Base-by-base conservation (phyloP, 2,888 invertebrate species). In the Coelopa pilipes region DNA sequence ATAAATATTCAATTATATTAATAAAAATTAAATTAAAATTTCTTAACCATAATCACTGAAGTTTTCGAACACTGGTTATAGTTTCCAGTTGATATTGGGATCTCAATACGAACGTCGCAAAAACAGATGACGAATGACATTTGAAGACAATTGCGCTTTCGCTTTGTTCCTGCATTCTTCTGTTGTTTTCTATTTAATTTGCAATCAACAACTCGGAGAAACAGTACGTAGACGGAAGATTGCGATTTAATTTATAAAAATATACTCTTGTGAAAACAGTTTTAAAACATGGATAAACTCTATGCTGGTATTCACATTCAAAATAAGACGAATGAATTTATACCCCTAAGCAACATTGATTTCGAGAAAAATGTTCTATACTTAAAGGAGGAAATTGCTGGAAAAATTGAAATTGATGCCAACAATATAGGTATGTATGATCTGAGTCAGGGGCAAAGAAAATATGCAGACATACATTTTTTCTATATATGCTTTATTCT, bases 281-380 rank as follows among this genome's bases (percentile, higher is more conserved):
- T 34, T 34, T 7, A 34, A 34, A 62, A n/a, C 77, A 83, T 82
- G 82, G 77, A 80, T 75, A 83, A 82, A 65, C 73, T 88, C 34
- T 86, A 81, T 76, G 86, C 91, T 63, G 90, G 90, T 63, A 84
- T 91, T 74, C 88, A 90, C 80, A 85, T 90, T 74, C 85, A 88
- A 76, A 87, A 89, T 66, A 89, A 89, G 77, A 85, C 89, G 63
- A 89, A 89, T 75, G 89, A 89, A 79, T 88, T 90, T 63, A 83
- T 91, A 72, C 90, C 90, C 81, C 81, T 92, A 12, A 89, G 89
- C 53, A 89, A 90, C 81, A 84, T 92, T 9, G 89, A 91, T 82
- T 86, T 92, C 63, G 89, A 90, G 34, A 86, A 87, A 47, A 90
- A 90, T 83, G 90, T 92, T 1, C 87, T 89, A 71, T 83, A 88